Base-by-base conservation (phyloP, 1,140 invertebrate genomes). In the Bactericera cockerelli region DNA sequence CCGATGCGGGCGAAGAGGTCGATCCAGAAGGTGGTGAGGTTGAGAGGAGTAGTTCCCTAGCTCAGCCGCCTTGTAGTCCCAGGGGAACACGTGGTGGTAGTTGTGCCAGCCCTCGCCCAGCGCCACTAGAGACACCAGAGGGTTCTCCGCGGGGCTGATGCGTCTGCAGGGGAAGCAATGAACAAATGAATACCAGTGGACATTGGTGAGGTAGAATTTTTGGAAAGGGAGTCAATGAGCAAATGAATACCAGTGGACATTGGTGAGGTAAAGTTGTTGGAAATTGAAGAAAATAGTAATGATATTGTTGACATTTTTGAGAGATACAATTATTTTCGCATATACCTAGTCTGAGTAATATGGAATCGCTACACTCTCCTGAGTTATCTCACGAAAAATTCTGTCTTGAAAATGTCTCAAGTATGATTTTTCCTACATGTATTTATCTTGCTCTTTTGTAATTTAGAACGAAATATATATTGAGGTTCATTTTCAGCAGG, bases 61-160 rank as follows among this genome's bases (percentile, higher is more conserved):
- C 68, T 90, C 87, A 3, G 85, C 77, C 1, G 87, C 82, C 67
- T 89, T 87, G 75, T 93, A 93, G 69, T 96, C 93, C 80, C 88
- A 88, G 0, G 93, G 93, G 74, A 96, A 96, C 0, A 86, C 84
- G 73, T 96, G 92, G 69, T 95, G 92, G 70, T 93, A 96, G 71
- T 94, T 95, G 68, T 94, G 90, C 81, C 87, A 93, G 1, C 89
- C 89, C 73, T 89, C 86, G 0, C 86, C 86, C 6, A 86, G 72
- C 1, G 84, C 82, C 53, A 83, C 75, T 0, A 70, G 28, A 1
- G 67, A 61, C 8, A 71, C 67, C 0, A 61, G 16, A 2, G 59
- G 28, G 55, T 71, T 72, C 59, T 72, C 65, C 0, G 66, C 49
- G 1, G 71, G 68, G n/a, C 63, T 64, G 2, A 72, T 70, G 11